Conservation (phyloP, 2,888 invertebrate genomes). For the Sarcophaga carnaria region DNA sequence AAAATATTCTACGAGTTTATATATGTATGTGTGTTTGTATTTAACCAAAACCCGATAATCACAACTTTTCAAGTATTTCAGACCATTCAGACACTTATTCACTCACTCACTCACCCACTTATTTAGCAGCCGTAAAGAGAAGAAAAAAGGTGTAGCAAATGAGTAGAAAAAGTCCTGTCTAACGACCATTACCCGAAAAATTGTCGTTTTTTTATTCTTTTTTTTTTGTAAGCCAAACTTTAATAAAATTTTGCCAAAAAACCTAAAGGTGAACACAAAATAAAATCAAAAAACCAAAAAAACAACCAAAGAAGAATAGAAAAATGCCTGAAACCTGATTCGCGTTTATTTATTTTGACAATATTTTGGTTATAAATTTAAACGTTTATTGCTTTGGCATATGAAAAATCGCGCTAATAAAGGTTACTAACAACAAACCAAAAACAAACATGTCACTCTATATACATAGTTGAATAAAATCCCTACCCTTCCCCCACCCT, state of each 20-base stretch:
- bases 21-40: background rate
- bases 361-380: conserved; percentile 68
- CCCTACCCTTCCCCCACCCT: background rate
- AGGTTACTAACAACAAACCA: conserved; percentile 45
- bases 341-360: conserved; percentile 67
- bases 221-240: conserved; percentile 15
- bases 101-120: conserved; percentile 21
- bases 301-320: background rate
- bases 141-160: background rate
- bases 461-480: background rate
- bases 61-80: conserved; percentile 63
- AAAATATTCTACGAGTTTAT: background rate
- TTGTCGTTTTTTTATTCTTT: conserved; percentile 27
- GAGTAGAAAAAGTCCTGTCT: conserved; percentile 46
- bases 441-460: conserved; percentile 44
- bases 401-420: conserved; percentile 70
- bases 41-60: conserved; percentile 45
- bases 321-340: conserved; percentile 67
- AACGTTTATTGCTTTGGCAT: conserved; percentile 69
- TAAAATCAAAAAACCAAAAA: background rate
- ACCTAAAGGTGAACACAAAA: conserved; percentile 27
- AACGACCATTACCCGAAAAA: conserved; percentile 56
- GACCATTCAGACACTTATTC: conserved; percentile 56
- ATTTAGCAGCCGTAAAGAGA: background rate
- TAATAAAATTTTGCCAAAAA: conserved; percentile 64